Percentiles rank a stretch among this genome's conserved stretches.
These are phyloP conservation scores for Mallateleia sp. DNA, from an alignment of 2,888 invertebrate species.

Conservation along the genomic window DNA sequence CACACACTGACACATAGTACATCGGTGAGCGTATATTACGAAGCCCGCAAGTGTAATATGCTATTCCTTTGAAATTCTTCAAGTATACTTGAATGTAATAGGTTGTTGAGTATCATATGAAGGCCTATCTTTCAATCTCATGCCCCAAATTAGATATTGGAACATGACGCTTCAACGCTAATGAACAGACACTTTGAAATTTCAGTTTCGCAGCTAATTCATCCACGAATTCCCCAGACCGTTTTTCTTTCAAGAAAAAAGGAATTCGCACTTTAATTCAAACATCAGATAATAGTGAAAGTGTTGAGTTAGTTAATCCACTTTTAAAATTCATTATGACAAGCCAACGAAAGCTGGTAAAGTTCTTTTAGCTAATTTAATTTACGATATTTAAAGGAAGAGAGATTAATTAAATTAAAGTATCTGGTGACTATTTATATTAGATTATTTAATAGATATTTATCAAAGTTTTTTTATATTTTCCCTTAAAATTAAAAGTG, in stretches of 20 bases:
- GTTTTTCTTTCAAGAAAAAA: constrained; percentile 14
- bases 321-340: too few relatives aligned
- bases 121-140: constrained; percentile 79
- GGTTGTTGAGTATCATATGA: constrained; percentile 78
- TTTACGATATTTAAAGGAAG: neutral
- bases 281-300: constrained; percentile 1
- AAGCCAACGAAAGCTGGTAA: too few relatives aligned
- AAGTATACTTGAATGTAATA: constrained; percentile 85
- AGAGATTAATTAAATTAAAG: too few relatives aligned
- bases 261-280: constrained; percentile 14
- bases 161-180: constrained; percentile 86
- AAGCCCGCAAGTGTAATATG: constrained; percentile 37
- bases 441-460: too few relatives aligned
- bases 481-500: too few relatives aligned
- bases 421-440: too few relatives aligned
- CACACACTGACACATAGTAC: constrained; percentile 2
- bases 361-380: too few relatives aligned
- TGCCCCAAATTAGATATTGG: constrained; percentile 85
- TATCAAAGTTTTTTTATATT: too few relatives aligned
- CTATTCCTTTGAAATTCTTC: constrained; percentile 82
- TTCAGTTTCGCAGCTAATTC: constrained; percentile 84
- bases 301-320: neutral
- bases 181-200: constrained; percentile 88
- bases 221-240: constrained; percentile 47
- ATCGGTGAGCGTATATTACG: constrained; percentile 26